Conservation (phyloP, 2,888 invertebrate genomes). For the Drosophila greeni region DNA sequence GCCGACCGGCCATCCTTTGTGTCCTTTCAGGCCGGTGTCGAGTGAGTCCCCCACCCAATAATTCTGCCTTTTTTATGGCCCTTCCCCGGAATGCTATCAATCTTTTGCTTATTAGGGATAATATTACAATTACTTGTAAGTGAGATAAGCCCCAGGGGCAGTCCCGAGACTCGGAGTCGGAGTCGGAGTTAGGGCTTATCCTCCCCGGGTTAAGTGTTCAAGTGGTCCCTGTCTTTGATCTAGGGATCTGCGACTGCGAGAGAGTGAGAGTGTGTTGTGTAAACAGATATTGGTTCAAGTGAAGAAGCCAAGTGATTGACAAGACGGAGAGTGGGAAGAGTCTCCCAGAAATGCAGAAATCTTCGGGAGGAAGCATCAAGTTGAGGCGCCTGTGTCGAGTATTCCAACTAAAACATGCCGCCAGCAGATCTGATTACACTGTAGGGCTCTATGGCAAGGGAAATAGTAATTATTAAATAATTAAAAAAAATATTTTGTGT, state of each 20-base stretch:
- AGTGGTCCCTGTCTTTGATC: conserved; percentile 48
- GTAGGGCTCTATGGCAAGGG: neutral
- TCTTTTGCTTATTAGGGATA: conserved; percentile 73
- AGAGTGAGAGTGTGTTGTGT: conserved; percentile 32
- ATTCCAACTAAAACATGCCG: conserved; percentile 3
- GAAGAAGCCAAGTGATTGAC: conserved; percentile 46
- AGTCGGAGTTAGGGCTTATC: conserved; percentile 16
- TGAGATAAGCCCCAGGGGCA: conserved; percentile 58
- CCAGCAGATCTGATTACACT: conserved; percentile 10
- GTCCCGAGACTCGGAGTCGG: conserved; percentile 3
- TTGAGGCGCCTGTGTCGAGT: conserved; percentile 21
- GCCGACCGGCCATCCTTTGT: conserved; percentile 41
- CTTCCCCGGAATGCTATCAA: conserved; percentile 71
- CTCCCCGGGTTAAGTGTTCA: conserved; percentile 41
- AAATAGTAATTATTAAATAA: neutral
- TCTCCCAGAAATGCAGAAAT: conserved; percentile 6
- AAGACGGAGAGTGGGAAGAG: conserved; percentile 1
- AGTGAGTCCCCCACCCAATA: conserved; percentile 47
- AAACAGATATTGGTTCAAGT: conserved; percentile 47
- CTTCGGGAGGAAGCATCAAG: neutral
- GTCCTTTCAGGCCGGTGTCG: conserved; percentile 58
- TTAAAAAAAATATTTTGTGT: neutral
- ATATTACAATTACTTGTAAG: conserved; percentile 74
- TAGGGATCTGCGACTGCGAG: conserved; percentile 17
- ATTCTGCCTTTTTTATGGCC: conserved; percentile 51